These are phyloP conservation scores for Amphiprion ocellaris DNA, from an alignment of 2,113 vertebrate genomes.

Conservation along the genomic window DNA sequence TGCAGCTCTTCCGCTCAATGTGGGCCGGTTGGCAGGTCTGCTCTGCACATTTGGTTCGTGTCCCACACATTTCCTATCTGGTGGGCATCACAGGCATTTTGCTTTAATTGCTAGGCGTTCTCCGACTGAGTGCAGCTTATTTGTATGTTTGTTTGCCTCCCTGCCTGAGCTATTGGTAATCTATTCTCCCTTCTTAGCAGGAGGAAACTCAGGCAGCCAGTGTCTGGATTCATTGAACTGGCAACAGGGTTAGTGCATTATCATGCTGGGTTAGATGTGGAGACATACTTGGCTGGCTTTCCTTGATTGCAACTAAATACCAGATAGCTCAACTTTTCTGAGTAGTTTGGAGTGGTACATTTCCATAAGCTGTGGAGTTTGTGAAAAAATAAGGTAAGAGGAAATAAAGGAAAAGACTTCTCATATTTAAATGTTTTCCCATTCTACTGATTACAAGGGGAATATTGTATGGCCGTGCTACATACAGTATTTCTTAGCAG, in stretches of 20 bases:
- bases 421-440: background rate
- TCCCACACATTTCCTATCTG: conserved; percentile 89
- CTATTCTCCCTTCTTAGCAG: conserved; percentile 81
- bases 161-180: conserved; percentile 84
- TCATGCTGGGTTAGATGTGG: conserved; percentile 80
- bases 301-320: conserved; percentile 73
- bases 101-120: conserved; percentile 89
- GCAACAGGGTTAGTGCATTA: conserved; percentile 79
- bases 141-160: conserved; percentile 83
- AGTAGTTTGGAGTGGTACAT: conserved; percentile 58
- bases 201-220: conserved; percentile 78
- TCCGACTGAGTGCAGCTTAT: conserved; percentile 82
- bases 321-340: conserved; percentile 69
- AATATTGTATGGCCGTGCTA: conserved; percentile 10
- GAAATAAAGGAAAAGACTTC: background rate
- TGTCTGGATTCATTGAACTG: conserved; percentile 82
- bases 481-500: conserved; percentile 14
- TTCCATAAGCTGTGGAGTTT: conserved; percentile 47
- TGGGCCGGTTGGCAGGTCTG: conserved; percentile 88
- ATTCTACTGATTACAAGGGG: background rate
- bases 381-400: background rate
- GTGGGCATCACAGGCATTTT: conserved; percentile 90
- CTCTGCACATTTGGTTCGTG: conserved; percentile 88
- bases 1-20: conserved; percentile 88
- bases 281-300: conserved; percentile 77